Evolutionary conservation across 2,797 vertebrate genomes (phyloP), one percentile per base, ranked within the genome.

Genomic region (Clarias platycephalus): DNA sequence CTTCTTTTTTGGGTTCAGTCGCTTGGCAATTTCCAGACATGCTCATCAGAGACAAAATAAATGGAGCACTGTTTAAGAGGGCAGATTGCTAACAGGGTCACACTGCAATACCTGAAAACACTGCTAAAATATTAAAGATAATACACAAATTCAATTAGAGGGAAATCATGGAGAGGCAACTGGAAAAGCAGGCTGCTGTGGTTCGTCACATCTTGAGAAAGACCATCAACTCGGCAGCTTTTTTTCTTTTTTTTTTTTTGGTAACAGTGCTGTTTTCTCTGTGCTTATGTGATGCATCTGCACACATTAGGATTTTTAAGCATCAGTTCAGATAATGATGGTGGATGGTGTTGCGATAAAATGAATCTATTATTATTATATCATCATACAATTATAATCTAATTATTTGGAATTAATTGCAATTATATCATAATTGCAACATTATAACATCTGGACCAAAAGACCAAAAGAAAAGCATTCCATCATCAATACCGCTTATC

Each of bases 91-190:
- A 91, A 91, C 78, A 89, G 82, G 84, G 71, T 80, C 84, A 57
- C 70, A 80, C 84, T 72, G 88, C 1, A 26, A 88, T 84, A 87
- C 74, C 88, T 86, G 81, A 84, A 89, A 89, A 86, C 77, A 86
- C 88, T 90, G 64, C 84, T 92, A 86, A 93, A 92, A 91, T 92
- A 93, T 92, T 92, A 88, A 91, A 91, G 88, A 68, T 87, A 91
- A 88, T 89, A 89, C 88, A 88, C 86, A 87, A 87, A 86, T 82
- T 82, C 70, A 57, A 83, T 81, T 74, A 81, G 57, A 57, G 24
- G 37, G 24, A 31, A 34, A 60, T 55, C 10, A 22, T 72, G 58
- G 63, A 83, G 53, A 64, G 26, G 28, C 1, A 70, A 60, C 58
- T 26, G 58, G 76, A 49, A 85, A 72, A 44, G 58, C 12, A 16